Evolutionary conservation across 2,797 vertebrate genomes (phyloP).

Genomic region (Coregonus suidteri): DNA sequence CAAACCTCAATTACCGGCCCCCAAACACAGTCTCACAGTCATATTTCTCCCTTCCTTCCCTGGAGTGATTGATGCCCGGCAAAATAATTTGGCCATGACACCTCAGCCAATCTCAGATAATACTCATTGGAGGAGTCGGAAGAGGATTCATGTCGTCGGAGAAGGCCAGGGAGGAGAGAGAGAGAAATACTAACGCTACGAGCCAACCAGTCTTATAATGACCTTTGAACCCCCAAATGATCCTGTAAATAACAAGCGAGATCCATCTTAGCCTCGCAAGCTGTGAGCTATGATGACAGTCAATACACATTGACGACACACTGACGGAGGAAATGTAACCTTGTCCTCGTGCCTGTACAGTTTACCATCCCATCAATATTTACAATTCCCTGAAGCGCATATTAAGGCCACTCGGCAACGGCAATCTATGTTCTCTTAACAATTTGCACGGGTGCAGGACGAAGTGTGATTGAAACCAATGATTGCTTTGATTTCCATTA

Average conservation of each 20-base stretch:
- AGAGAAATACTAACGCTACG: not conserved
- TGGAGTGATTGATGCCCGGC: conserved; percentile 31
- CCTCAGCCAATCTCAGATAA: conserved; percentile 32
- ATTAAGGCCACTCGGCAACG: conserved; percentile 32
- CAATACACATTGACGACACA: conserved; percentile 3
- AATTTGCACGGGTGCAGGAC: conserved; percentile 48
- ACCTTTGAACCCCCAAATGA: not conserved
- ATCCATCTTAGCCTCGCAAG: not conserved
- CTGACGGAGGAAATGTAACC: conserved; percentile 48
- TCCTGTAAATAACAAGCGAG: conserved; percentile 5
- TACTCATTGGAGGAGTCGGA: not conserved
- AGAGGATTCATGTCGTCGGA: conserved; percentile 18
- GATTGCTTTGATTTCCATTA: not conserved
- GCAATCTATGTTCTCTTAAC: conserved; percentile 43
- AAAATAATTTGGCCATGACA: conserved; percentile 43
- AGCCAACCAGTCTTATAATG: conserved; percentile 13
- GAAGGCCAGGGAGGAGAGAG: not conserved
- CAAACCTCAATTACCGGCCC: conserved; percentile 20
- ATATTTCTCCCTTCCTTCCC: conserved; percentile 15
- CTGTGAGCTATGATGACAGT: not conserved
- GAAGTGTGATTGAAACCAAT: conserved; percentile 35
- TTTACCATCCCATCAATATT: conserved; percentile 52
- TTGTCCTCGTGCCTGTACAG: conserved; percentile 47
- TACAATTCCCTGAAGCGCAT: conserved; percentile 49
- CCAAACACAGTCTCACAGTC: conserved; percentile 7